Percentiles rank a stretch among this genome's conserved stretches.
Conservation (phyloP, 2,113 vertebrate species). For the Periophthalmus modestus region DNA sequence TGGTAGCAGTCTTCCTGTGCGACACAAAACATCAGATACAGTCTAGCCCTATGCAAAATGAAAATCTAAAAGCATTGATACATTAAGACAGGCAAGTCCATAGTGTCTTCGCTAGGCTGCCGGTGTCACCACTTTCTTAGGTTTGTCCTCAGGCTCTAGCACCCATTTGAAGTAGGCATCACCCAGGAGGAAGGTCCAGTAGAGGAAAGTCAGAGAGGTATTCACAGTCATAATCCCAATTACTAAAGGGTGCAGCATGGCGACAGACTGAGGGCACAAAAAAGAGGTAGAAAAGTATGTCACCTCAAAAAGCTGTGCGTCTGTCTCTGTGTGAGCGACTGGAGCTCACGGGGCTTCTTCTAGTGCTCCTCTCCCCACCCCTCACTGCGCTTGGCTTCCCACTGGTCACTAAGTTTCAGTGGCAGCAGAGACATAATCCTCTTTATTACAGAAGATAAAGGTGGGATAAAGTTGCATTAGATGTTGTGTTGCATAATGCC, state of each 20-base stretch:
- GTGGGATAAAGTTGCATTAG: conserved; percentile 65
- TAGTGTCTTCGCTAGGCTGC: conserved; percentile 49
- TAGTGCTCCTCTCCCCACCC: conserved; percentile 45
- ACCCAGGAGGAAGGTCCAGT: conserved; percentile 66
- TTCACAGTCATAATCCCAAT: conserved; percentile 66
- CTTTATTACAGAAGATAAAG: conserved; percentile 66
- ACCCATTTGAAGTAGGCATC: conserved; percentile 64
- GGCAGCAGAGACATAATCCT: conserved; percentile 66
- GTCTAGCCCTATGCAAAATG: conserved; percentile 31
- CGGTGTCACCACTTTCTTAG: conserved; percentile 55
- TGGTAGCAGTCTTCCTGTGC: conserved; percentile 17
- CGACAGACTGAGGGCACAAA: conserved; percentile 16
- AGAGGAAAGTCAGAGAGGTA: conserved; percentile 62
- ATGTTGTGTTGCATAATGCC: conserved; percentile 26
- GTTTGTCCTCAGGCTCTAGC: conserved; percentile 56
- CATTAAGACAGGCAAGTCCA: conserved; percentile 32
- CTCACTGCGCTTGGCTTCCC: conserved; percentile 36
- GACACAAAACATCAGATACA: conserved; percentile 27
- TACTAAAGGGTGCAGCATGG: conserved; percentile 72
- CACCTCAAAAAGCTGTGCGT: conserved; percentile 19
- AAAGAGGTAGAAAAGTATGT: conserved; percentile 20
- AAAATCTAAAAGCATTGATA: conserved; percentile 19
- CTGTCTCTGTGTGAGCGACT: conserved; percentile 27
- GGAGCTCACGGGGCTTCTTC: conserved; percentile 24
- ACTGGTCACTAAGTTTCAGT: conserved; percentile 62